Evolutionary conservation across 2,797 vertebrate genomes (phyloP).

Genomic region (Sternarchorhynchus goeldii): DNA sequence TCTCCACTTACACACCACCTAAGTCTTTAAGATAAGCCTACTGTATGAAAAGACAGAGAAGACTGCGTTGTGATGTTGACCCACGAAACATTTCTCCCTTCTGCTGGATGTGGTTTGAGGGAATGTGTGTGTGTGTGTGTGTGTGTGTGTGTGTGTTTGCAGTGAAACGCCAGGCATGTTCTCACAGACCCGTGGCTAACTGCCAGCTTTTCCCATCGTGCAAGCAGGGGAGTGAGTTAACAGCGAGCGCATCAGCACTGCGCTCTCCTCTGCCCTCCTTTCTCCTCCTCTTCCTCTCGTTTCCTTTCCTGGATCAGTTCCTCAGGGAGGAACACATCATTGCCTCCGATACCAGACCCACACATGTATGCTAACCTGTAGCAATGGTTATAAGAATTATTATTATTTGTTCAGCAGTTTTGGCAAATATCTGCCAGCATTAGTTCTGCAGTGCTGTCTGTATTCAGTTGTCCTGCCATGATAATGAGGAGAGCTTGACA

Average conservation of each 20-base stretch:
- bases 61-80: constrained; percentile 65
- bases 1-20: constrained; percentile 67
- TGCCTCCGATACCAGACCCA: too few species aligned
- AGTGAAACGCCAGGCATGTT: neutral
- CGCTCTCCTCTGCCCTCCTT: neutral
- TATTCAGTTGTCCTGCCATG: neutral
- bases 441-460: neutral
- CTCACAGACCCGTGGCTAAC: constrained; percentile 26
- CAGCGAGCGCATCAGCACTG: constrained; percentile 31
- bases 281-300: neutral
- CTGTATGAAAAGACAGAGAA: constrained; percentile 71
- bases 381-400: neutral
- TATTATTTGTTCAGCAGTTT: neutral
- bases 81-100: constrained; percentile 72
- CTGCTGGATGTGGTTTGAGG: constrained; percentile 58
- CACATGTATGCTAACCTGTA: neutral
- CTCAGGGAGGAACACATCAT: too few species aligned
- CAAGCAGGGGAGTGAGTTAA: constrained; percentile 32
- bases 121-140: constrained; percentile 4
- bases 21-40: constrained; percentile 77
- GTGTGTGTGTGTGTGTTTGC: constrained; percentile 5
- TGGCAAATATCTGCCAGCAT: neutral
- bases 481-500: neutral
- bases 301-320: neutral
- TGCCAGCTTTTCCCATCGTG: constrained; percentile 34